These are phyloP conservation scores for Acanthurus leucopareius DNA, from an alignment of 2,797 vertebrate species.

Conservation along the genomic window DNA sequence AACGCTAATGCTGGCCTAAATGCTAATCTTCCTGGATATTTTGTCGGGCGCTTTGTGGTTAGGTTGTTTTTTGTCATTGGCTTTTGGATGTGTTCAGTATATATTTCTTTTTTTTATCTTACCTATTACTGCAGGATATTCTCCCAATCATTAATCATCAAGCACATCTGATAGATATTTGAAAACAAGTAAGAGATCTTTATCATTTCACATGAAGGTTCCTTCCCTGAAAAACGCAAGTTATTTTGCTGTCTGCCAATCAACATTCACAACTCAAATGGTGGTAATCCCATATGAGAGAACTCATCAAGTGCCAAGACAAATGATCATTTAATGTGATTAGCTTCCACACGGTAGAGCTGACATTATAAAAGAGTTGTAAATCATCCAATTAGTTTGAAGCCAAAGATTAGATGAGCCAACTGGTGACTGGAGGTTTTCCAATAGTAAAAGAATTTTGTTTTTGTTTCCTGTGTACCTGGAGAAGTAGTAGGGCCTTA, in stretches of 20 bases:
- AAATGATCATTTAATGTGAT: constrained; percentile 10
- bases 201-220: too few relatives aligned
- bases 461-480: constrained; percentile 8
- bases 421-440: constrained; percentile 18
- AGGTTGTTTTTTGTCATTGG: neutral
- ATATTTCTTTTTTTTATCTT: neutral
- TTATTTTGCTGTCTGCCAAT: neutral
- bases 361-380: constrained; percentile 10
- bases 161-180: neutral
- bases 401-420: constrained; percentile 18
- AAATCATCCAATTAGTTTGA: constrained; percentile 29
- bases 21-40: constrained; percentile 35
- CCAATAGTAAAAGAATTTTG: neutral
- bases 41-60: neutral
- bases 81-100: neutral
- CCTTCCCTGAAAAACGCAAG: neutral
- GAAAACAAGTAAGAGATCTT: neutral
- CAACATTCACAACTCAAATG: neutral
- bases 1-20: constrained; percentile 42
- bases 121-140: neutral
- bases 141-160: neutral
- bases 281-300: neutral
- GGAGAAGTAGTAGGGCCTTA: neutral
- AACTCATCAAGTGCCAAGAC: constrained; percentile 1
- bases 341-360: neutral